A percentile compares a stretch with the other conserved stretches of the same genome.
Evolutionary conservation across 2,113 vertebrate genomes (phyloP).

Genomic region (Anhinga anhinga): DNA sequence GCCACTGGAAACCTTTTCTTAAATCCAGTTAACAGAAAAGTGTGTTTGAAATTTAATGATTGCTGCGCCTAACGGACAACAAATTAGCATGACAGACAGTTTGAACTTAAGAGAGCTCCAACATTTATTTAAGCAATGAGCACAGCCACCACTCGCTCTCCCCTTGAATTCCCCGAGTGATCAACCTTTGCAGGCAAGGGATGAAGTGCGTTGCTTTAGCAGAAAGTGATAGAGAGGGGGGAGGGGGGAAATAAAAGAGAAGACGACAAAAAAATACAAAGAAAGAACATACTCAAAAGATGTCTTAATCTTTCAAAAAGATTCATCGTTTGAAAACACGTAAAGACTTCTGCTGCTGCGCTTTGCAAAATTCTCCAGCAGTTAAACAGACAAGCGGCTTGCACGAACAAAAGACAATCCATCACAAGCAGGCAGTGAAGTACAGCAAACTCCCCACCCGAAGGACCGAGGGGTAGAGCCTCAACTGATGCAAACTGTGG

Average conservation of each 20-base stretch:
- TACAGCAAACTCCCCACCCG: not conserved
- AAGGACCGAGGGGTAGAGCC: not conserved
- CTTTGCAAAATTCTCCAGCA: not conserved
- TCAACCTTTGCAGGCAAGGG: constrained; percentile 59
- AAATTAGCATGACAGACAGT: constrained; percentile 74
- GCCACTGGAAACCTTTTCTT: not conserved
- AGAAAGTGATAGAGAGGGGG: constrained; percentile 55
- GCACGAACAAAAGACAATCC: not conserved
- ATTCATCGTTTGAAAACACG: not conserved
- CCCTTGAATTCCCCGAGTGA: constrained; percentile 23
- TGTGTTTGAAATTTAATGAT: not conserved
- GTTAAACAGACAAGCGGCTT: not conserved
- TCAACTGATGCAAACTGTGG: not conserved
- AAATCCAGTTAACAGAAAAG: not conserved
- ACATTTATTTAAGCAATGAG: constrained; percentile 75
- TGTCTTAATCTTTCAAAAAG: not conserved
- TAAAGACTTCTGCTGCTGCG: not conserved
- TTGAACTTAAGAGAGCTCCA: constrained; percentile 64
- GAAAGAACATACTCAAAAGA: constrained; percentile 40
- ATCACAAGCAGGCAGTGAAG: not conserved
- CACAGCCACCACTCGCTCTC: constrained; percentile 56
- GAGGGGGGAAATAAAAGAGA: constrained; percentile 42
- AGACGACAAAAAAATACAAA: constrained; percentile 60
- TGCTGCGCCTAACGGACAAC: constrained; percentile 61
- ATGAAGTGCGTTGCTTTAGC: constrained; percentile 69